These are phyloP conservation scores for Physella acuta DNA, from an alignment of 1,140 invertebrate species.

Conservation along the genomic window DNA sequence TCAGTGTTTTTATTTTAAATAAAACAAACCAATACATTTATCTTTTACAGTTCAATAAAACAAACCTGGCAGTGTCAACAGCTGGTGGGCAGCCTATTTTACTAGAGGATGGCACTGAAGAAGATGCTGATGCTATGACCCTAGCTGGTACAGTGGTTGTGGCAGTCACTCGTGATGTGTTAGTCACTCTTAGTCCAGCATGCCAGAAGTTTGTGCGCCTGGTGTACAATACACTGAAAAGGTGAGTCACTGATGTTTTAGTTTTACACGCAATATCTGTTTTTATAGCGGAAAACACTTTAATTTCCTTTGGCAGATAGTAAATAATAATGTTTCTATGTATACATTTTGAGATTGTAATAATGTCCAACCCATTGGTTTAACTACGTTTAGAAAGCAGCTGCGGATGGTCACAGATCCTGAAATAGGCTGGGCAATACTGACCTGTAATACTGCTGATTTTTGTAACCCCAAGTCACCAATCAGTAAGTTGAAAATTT, in stretches of 20 bases:
- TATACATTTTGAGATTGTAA: not conserved
- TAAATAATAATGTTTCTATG: not conserved
- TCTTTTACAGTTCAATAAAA: constrained; percentile 24
- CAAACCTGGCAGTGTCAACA: constrained; percentile 26
- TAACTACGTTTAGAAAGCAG: constrained; percentile 6
- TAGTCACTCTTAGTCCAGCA: constrained; percentile 14
- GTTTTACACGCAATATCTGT: not conserved
- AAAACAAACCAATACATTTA: too few relatives aligned
- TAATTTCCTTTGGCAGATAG: not conserved
- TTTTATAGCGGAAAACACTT: not conserved
- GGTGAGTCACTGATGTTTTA: too few relatives aligned
- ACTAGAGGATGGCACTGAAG: constrained; percentile 25
- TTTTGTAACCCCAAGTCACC: constrained; percentile 22
- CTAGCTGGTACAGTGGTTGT: constrained; percentile 15
- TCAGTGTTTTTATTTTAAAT: too few relatives aligned
- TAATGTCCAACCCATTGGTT: not conserved
- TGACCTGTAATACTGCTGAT: constrained; percentile 21
- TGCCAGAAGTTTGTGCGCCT: constrained; percentile 22
- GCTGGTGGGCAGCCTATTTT: constrained; percentile 24
- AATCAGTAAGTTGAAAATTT: constrained; percentile 12
- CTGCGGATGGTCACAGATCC: constrained; percentile 23
- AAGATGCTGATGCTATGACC: constrained; percentile 20
- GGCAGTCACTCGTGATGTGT: constrained; percentile 4
- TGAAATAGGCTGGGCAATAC: constrained; percentile 23
- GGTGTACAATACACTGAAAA: constrained; percentile 7